A percentile compares a stretch with the other conserved stretches of the same genome.
Evolutionary conservation across 2,113 vertebrate genomes (phyloP).

Genomic region (Shinisaurus crocodilurus): DNA sequence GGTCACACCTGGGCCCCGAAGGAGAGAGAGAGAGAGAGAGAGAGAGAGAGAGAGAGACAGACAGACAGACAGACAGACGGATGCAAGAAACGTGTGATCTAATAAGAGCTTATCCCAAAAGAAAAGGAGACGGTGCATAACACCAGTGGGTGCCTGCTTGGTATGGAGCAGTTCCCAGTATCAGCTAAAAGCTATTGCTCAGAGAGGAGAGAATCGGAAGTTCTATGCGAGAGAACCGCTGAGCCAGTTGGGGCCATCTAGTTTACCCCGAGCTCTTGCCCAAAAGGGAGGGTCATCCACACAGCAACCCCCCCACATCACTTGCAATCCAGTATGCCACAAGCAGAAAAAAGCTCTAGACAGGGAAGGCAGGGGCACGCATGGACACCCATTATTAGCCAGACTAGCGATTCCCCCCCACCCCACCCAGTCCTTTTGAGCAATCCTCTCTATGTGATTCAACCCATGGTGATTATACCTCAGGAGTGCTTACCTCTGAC

Average conservation of each 20-base stretch:
- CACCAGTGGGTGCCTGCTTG: not conserved
- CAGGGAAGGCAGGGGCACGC: not conserved
- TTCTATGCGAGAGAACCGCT: not conserved
- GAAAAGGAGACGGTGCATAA: conserved; percentile 25
- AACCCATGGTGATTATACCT: not conserved
- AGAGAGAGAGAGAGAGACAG: too few relatives aligned
- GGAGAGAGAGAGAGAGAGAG: not conserved
- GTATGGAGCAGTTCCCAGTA: not conserved
- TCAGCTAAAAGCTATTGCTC: not conserved
- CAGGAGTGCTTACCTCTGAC: not conserved
- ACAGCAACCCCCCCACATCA: not conserved
- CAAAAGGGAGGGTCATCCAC: not conserved
- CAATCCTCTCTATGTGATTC: not conserved
- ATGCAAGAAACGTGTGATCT: conserved; percentile 8
- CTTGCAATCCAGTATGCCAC: not conserved
- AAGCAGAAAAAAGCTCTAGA: not conserved
- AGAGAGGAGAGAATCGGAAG: too few relatives aligned
- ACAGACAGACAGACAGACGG: not conserved
- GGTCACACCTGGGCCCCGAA: conserved; percentile 39
- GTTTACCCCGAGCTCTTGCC: not conserved
- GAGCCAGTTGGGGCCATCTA: not conserved
- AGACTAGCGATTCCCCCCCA: not conserved
- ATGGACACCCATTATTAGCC: not conserved
- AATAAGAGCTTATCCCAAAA: not conserved
- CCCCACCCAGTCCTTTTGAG: not conserved